Evolutionary conservation across 2,113 vertebrate genomes (phyloP), one percentile per base, ranked within the genome.

Genomic region (Ardeotis arabs): DNA sequence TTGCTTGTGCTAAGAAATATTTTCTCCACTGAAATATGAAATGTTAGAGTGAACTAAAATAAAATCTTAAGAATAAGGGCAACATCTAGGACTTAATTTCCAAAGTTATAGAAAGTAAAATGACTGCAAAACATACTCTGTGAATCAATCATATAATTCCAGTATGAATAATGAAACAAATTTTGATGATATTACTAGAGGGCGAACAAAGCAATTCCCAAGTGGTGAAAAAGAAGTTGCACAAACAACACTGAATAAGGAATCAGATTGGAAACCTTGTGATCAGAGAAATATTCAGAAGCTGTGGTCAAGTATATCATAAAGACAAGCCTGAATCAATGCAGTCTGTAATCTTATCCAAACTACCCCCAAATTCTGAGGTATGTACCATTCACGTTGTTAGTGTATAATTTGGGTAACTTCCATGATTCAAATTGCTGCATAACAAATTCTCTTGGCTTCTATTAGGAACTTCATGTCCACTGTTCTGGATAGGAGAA

Each of bases 151-250:
- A 27, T 60, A 16, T 37, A 75, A 86, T 81, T 86, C 47, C 35
- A 86, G 70, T 56, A 49, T 72, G 58, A 93, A 92, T 81, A 92
- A 80, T 89, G 55, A 84, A 84, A 78, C 22, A 68, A 58, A 69
- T 87, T 60, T 93, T 49, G 78, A 13, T 89, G 8, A 24, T 77
- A 53, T 89, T 81, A 68, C 17, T 67, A n/a, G 52, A 80, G 5
- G 64, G 22, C 0, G 0, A 80, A 84, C 5, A 27, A 70, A 79
- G 44, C 41, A 35, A 24, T 67, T 86, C 35, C 29, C n/a, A 79
- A 10, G 28, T 74, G 55, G 85, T 84, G 72, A 84, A 90, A 88
- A 81, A 60, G 28, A 73, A 70, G 13, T 52, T 87, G 35, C 24
- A 44, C 9, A 60, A 92, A 55, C 50, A 77, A 28, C 19, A 23